Evolutionary conservation across 2,888 invertebrate genomes (phyloP), one percentile per base, ranked within the genome.

Genomic region (Latrodectus elegans): DNA sequence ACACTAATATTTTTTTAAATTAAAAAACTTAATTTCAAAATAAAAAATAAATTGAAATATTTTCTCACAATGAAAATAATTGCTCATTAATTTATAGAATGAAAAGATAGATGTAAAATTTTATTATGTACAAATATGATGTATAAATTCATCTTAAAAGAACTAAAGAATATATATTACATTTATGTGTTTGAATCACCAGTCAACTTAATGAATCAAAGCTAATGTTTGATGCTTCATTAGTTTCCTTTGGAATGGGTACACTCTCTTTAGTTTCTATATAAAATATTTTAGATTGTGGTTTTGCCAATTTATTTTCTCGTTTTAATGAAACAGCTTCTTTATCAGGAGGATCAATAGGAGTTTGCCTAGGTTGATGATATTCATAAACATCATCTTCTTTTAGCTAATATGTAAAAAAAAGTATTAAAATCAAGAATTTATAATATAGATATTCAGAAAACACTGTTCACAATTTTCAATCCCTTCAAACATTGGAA

Each of bases 271-370:
- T 89, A 81, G 78, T 91, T 91, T 89, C 91, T 92, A 87, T n/a
- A 38, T 74, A 77, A 3, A 64, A 75, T 26, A 80, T 67, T 3
- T 72, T 49, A 10, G 78, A 55, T 74, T 80, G 65, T 38, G 90
- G 89, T 74, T 89, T 87, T 26, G 90, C 90, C 38, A 92, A 89
- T 80, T 90, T 89, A 80, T 91, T 91, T 10, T 89, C 83, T 80
- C 91, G 91, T 89, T 91, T 92, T 79, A 93, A 91, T 71, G 91
- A 89, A 88, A 93, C 92, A 2, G 94, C 94, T 85, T 92, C 92
- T 90, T 93, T 92, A 91, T 94, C 94, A 0, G 94, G 94, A 6
- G 94, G 94, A 85, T 93, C 92, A 64, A 94, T 94, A 0, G 94
- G 94, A 0, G 92, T 91, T 91, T 94, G 94, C 3, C 93, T 93